phyloP scores from a whole-genome alignment of 2,888 invertebrate species.

The Hyles lineata region DNA sequence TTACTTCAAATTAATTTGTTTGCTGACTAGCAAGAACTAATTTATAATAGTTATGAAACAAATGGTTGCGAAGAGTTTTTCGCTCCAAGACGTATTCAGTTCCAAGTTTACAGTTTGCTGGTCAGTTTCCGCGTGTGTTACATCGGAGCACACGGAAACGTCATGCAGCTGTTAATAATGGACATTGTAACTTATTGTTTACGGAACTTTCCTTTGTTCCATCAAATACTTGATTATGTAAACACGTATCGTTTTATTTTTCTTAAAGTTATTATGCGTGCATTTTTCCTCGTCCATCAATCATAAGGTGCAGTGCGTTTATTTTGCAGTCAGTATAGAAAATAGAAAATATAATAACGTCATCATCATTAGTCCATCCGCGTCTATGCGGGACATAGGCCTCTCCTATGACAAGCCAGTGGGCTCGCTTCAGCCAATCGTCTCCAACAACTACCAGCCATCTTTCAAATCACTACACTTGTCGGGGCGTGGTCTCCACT shows the following conservation, averaged over 20 bases:
- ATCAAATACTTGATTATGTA: neutral
- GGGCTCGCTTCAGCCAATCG: no score
- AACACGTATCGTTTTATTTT: neutral
- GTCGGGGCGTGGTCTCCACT: no score
- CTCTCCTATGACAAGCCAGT: no score
- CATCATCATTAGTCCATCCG: no score
- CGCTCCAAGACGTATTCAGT: slow-evolving; percentile 16
- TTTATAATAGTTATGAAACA: neutral
- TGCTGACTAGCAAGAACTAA: no score
- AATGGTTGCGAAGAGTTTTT: slow-evolving; percentile 11
- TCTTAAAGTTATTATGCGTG: neutral
- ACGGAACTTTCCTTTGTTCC: slow-evolving; percentile 34
- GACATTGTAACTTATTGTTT: slow-evolving; percentile 37
- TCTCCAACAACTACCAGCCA: no score
- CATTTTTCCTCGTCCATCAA: neutral
- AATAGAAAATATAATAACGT: no score
- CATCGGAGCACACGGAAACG: slow-evolving; percentile 17
- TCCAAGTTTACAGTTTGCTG: slow-evolving; percentile 24
- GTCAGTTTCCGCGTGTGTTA: slow-evolving; percentile 13
- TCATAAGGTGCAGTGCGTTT: no score
- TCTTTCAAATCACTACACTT: no score
- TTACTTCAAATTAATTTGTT: no score
- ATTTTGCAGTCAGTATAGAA: no score
- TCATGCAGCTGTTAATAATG: slow-evolving; percentile 26
- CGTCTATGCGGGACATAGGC: no score